A percentile compares a stretch with the other conserved stretches of the same genome.
Conservation (phyloP, 2,797 vertebrate genomes). For the Euphonia xanthogaster region DNA sequence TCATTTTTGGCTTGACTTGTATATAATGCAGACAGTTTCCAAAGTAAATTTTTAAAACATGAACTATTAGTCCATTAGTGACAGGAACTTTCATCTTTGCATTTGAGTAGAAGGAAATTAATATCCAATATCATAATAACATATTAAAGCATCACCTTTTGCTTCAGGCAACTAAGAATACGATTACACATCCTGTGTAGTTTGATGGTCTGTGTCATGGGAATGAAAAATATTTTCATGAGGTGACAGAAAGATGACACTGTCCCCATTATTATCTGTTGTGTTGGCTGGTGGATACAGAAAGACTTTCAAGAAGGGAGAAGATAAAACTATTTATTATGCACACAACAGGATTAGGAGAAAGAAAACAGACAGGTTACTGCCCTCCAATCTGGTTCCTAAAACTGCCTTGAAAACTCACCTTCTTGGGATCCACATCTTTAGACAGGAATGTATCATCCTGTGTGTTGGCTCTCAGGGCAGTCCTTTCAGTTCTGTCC, state of each 20-base stretch:
- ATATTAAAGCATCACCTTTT: neutral
- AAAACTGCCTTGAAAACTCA: neutral
- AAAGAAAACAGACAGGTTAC: neutral
- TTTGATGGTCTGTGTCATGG: neutral
- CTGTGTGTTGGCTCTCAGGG: neutral
- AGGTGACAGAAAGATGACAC: neutral
- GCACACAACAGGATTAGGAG: neutral
- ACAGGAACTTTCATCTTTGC: neutral
- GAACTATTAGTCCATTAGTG: neutral
- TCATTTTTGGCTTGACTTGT: neutral
- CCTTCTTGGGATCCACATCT: neutral
- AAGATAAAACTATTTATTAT: neutral
- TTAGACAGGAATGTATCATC: neutral
- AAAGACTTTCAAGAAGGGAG: neutral
- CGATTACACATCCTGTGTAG: accelerated
- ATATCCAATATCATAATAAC: neutral
- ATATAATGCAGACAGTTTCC: neutral
- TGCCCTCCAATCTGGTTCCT: neutral
- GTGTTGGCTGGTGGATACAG: neutral
- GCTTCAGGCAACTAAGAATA: neutral
- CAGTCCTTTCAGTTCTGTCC: neutral
- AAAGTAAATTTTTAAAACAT: neutral
- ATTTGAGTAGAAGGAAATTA: neutral
- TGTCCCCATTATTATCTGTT: neutral
- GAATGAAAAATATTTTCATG: neutral